Base-by-base conservation (phyloP, 1,140 invertebrate species). In the Macrotrachela quadricornifera region DNA sequence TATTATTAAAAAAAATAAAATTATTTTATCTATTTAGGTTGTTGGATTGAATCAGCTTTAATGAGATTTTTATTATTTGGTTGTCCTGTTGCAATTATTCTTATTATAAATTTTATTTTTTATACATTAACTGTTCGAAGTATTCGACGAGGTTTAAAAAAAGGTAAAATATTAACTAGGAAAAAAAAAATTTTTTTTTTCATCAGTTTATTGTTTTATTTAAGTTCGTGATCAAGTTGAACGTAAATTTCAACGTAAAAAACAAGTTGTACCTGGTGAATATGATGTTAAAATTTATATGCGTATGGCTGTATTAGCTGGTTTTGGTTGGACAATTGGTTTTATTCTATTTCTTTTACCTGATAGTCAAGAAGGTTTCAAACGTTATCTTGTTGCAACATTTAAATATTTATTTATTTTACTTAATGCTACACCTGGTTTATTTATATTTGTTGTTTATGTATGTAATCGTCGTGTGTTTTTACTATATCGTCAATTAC, bases 251-350 rank as follows among this genome's bases (percentile, higher is more conserved):
- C 42, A 39, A 37, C 17, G 40, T 14, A 43, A 18, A n/a, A 42
- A 41, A 39, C 30, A 30, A 30, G 21, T 30, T 15, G n/a, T 54
- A n/a, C 53, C 62, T 16, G 67, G 55, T 9, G 60, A 66, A 38
- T 60, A 63, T 41, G 68, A 74, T 59, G 68, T 73, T 52, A 70
- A 74, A 50, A 62, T 79, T 14, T 79, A 78, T 61, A 59, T 76
- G 36, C 64, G 75, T 14, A 66, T 79, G 56, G 65, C 69, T 9
- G 61, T 63, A 1, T 62, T 71, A 9, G 67, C 71, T 62, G 71
- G 71, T 12, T 69, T 72, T 48, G 69, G 68, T 9, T 73, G 71
- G 71, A 60, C 69, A 10, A 61, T 70, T 49, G 69, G 67, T 4
- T 60, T 72, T 16, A 59, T 65, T 2, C 64, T 63, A 1, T 63